phyloP scores from a whole-genome alignment of 2,888 invertebrate species.

The Coelogynopora nodosa region DNA sequence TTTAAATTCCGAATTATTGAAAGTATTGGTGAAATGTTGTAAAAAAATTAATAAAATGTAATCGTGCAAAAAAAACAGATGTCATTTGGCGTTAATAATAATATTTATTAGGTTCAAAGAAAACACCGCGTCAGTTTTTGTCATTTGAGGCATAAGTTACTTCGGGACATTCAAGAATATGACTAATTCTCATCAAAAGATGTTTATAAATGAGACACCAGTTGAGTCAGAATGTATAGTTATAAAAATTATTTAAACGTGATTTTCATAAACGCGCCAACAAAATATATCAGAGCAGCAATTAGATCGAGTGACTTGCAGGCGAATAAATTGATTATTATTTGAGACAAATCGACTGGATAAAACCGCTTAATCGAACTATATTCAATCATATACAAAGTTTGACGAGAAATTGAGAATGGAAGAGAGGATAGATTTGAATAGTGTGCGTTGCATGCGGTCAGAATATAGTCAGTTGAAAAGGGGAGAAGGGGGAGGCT shows the following conservation, averaged over 20 bases:
- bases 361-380: neutral
- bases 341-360: neutral
- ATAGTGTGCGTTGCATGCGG: neutral
- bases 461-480: neutral
- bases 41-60: no score
- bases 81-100: neutral
- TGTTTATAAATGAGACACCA: neutral
- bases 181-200: no score
- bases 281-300: no score
- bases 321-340: no score
- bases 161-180: no score
- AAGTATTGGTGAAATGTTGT: no score
- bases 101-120: neutral
- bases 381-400: neutral
- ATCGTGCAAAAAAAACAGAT: no score
- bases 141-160: no score
- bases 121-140: neutral
- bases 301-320: no score
- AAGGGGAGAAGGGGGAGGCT: neutral
- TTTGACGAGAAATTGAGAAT: neutral
- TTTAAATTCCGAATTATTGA: no score
- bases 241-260: neutral
- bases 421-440: neutral
- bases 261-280: neutral
- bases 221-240: neutral